Base-by-base conservation (phyloP, 1,140 invertebrate genomes). In the Lethrus apterus region DNA sequence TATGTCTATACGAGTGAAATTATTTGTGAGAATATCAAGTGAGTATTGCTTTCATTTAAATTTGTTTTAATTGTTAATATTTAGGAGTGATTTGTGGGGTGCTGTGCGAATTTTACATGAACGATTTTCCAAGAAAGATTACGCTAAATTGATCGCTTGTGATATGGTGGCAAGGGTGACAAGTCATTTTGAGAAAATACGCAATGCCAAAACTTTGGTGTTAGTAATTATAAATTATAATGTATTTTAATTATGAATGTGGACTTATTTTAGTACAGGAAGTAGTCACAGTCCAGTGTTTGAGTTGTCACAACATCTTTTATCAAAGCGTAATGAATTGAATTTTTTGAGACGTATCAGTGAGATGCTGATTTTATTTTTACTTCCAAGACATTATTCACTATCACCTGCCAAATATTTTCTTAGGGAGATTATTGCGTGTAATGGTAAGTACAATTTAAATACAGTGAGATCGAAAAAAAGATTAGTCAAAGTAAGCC, bases 151-250 rank as follows among this genome's bases (percentile, higher is more conserved):
- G 14, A 76, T 93, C 29, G 86, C 88, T 3, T 80, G 78, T 59
- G 87, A 86, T 67, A 81, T 92, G 65, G 80, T 90, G 2, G 78
- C 75, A 31, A 81, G 77, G 64, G 78, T 92, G 5, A 86, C 85
- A 20, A 74, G 79, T 48, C 90, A 94, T 74, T 87, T 92, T 70
- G 86, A 88, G 63, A 83, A 84, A 59, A 87, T 93, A 32, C 74
- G 86, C 55, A 74, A 85, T 58, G 80, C 86, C 11, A 78, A 83
- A 63, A 74, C 77, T 58, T 76, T 77, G 58, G 80, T 77, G 84
- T 87, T 72, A 77, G 78, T 78, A 59, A 50, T 41, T 13, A 36
- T 21, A 21, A 41, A 41, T 40, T 19, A 18, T 23, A 38, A 23
- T 11, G 17, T 23, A 13, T n/a, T 20, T n/a, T n/a, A 30, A 10